These are phyloP conservation scores for Colinus virginianus DNA, from an alignment of 2,113 vertebrate genomes.

Conservation along the genomic window DNA sequence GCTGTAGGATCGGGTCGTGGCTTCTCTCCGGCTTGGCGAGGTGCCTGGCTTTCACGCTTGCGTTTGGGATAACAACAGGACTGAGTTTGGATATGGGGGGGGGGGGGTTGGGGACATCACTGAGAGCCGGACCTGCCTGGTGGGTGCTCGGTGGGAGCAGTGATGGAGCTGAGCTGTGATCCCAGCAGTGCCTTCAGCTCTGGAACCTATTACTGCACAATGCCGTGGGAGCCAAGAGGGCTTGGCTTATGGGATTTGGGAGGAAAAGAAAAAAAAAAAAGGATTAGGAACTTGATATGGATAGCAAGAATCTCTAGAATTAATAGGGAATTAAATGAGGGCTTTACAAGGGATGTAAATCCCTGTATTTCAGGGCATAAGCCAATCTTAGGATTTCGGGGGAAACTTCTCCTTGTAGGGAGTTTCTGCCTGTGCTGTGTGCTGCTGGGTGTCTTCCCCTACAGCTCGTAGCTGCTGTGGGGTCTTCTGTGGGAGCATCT, in stretches of 20 bases:
- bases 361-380: not conserved
- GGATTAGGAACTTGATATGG: constrained; percentile 20
- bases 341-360: not conserved
- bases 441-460: not conserved
- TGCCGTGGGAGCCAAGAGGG: not conserved
- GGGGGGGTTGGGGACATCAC: accelerated
- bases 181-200: not conserved
- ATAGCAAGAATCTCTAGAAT: constrained; percentile 3
- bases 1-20: not conserved
- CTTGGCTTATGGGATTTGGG: constrained; percentile 6
- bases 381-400: not conserved
- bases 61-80: not conserved
- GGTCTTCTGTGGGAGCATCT: not conserved
- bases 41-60: accelerated
- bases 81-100: not conserved
- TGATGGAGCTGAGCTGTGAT: too few relatives aligned
- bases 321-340: constrained; percentile 8
- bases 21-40: not conserved
- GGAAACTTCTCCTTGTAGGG: not conserved
- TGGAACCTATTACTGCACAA: not conserved
- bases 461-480: accelerated
- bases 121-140: not conserved
- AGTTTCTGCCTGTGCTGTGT: not conserved
- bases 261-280: not conserved
- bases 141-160: too few relatives aligned